Evolutionary conservation across 2,888 invertebrate genomes (phyloP).

Genomic region (Acleris literana): DNA sequence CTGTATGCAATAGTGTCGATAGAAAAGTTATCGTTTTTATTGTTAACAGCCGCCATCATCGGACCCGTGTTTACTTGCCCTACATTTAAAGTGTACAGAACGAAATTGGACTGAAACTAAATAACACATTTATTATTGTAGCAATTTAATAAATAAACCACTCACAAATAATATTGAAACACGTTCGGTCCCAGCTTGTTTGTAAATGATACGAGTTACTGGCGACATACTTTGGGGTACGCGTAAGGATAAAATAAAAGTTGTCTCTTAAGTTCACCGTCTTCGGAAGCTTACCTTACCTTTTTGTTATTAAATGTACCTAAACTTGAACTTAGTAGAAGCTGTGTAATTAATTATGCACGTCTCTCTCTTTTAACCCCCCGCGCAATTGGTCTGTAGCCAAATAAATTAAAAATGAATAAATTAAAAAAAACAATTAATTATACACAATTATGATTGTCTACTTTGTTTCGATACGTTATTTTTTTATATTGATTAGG

Average conservation of each 20-base stretch:
- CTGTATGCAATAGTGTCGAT: not conserved
- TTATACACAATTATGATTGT: too few species aligned
- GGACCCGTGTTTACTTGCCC: constrained; percentile 17
- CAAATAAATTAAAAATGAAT: too few species aligned
- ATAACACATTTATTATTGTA: constrained; percentile 25
- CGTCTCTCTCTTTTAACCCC: too few species aligned
- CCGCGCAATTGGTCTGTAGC: too few species aligned
- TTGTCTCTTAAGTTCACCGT: not conserved
- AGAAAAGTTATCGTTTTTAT: constrained; percentile 1
- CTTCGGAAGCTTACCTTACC: too few species aligned
- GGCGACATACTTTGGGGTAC: not conserved
- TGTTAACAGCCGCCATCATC: constrained; percentile 15
- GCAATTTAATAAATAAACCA: constrained; percentile 18
- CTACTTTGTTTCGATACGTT: too few species aligned
- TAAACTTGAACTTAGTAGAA: too few species aligned
- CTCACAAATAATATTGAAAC: not conserved
- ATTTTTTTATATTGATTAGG: too few species aligned
- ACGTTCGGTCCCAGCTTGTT: constrained; percentile 1
- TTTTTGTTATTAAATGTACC: too few species aligned
- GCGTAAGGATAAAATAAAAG: not conserved
- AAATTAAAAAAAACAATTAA: too few species aligned
- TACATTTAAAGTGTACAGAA: constrained; percentile 1
- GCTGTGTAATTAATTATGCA: too few species aligned
- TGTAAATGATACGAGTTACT: not conserved
- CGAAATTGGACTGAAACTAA: constrained; percentile 12